Percentiles rank a stretch among this genome's conserved stretches.
phyloP scores from a whole-genome alignment of 2,113 vertebrate species.

The Sitta europaea region DNA sequence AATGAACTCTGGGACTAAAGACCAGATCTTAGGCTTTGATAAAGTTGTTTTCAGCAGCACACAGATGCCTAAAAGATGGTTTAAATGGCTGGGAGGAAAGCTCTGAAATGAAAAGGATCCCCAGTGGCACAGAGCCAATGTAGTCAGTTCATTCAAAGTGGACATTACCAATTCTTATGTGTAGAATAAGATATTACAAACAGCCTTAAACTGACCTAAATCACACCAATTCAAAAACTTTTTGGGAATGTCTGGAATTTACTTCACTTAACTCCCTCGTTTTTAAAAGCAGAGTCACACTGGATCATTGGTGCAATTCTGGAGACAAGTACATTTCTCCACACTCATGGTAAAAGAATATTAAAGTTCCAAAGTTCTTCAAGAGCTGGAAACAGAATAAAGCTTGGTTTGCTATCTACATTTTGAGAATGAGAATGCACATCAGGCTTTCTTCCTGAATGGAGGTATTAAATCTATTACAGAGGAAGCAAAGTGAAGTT shows the following conservation, averaged over 20 bases:
- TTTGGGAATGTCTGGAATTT: conserved; percentile 1
- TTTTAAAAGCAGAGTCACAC: background rate
- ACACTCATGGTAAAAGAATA: background rate
- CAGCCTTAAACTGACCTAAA: background rate
- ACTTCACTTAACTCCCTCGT: background rate
- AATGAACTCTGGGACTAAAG: conserved; percentile 4
- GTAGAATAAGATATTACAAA: background rate
- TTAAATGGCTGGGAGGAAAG: background rate
- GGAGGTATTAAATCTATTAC: background rate
- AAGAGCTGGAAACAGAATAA: background rate
- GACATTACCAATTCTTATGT: background rate
- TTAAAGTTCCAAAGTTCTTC: background rate
- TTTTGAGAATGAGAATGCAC: conserved; percentile 15
- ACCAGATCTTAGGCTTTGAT: background rate
- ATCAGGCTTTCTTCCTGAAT: background rate
- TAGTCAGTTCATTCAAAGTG: background rate
- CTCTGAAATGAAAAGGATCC: background rate
- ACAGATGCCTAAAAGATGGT: background rate
- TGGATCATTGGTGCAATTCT: background rate
- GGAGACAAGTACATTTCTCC: background rate
- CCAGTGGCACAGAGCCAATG: background rate
- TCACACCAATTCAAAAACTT: background rate
- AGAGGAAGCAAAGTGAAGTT: conserved; percentile 26
- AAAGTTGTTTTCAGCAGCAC: background rate
- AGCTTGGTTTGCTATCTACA: background rate